Conservation (phyloP, 53 echinoderm and acorn worm species). For the Patiria pectinifera region DNA sequence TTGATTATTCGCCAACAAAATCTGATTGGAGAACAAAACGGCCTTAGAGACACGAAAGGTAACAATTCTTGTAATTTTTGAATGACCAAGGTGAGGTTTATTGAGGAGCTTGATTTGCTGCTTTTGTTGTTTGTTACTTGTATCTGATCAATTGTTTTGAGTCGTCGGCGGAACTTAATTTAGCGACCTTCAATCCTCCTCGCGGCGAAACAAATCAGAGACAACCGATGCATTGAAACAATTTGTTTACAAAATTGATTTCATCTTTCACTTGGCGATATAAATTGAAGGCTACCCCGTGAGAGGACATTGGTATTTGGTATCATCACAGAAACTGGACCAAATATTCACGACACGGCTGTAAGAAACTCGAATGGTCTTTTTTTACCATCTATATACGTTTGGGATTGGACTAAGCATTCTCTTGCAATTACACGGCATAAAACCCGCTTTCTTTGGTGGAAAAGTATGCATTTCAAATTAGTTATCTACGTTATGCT, state of each 20-base stretch:
- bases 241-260: not conserved
- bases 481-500: too few species aligned
- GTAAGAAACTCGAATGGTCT: not conserved
- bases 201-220: not conserved
- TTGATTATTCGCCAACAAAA: slow-evolving; percentile 26
- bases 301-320: not conserved
- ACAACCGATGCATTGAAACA: not conserved
- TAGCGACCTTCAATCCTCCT: not conserved
- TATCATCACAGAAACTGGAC: not conserved
- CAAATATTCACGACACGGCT: not conserved
- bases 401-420: too few species aligned
- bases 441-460: too few species aligned
- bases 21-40: slow-evolving; percentile 38
- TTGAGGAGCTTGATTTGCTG: not conserved
- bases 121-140: not conserved
- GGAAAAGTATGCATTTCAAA: too few species aligned
- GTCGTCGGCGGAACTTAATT: not conserved
- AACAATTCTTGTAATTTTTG: slow-evolving; percentile 1
- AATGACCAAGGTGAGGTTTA: not conserved
- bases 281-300: not conserved
- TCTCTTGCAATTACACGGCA: too few species aligned
- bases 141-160: not conserved
- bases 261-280: not conserved
- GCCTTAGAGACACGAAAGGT: not conserved
- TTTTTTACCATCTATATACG: too few species aligned